Percentiles rank a stretch among this genome's conserved stretches.
These are phyloP conservation scores for Enteromius argenteus DNA, from an alignment of 2,797 vertebrate species.

Conservation along the genomic window DNA sequence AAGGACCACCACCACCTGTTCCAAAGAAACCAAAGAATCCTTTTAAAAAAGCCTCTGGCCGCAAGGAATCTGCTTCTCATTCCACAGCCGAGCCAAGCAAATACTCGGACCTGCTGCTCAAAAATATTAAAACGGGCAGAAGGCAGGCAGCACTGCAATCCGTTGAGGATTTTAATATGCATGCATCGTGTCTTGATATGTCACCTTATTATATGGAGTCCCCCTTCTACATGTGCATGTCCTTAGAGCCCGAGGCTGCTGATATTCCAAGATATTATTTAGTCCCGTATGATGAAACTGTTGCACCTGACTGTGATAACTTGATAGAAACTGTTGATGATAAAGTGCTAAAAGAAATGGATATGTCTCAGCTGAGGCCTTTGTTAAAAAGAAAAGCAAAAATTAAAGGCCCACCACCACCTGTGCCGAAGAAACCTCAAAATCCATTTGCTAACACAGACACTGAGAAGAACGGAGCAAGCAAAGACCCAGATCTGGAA, in stretches of 20 bases:
- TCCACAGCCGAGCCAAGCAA: conserved; percentile 69
- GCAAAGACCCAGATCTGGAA: conserved; percentile 52
- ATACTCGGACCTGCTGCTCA: conserved; percentile 66
- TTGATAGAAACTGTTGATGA: conserved; percentile 63
- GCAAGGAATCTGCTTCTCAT: conserved; percentile 62
- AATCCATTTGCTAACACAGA: conserved; percentile 62
- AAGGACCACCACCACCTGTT: conserved; percentile 81
- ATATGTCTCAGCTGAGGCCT: conserved; percentile 71
- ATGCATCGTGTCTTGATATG: conserved; percentile 68
- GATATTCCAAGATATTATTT: conserved; percentile 51
- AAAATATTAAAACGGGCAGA: conserved; percentile 72
- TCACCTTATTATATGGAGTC: conserved; percentile 67
- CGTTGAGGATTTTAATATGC: conserved; percentile 48
- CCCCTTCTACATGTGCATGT: conserved; percentile 62
- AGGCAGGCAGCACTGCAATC: conserved; percentile 76
- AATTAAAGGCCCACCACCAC: conserved; percentile 69
- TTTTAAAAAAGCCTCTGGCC: conserved; percentile 72
- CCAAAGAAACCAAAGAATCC: conserved; percentile 82
- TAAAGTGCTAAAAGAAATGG: conserved; percentile 65
- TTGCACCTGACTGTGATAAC: conserved; percentile 72
- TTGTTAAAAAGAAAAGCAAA: conserved; percentile 67
- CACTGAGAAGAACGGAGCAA: conserved; percentile 10
- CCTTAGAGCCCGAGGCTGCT: conserved; percentile 64
- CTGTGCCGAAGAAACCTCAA: conserved; percentile 60
- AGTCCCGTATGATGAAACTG: conserved; percentile 56